phyloP scores from a whole-genome alignment of 2,113 vertebrate species.

The Coreoperca whiteheadi region DNA sequence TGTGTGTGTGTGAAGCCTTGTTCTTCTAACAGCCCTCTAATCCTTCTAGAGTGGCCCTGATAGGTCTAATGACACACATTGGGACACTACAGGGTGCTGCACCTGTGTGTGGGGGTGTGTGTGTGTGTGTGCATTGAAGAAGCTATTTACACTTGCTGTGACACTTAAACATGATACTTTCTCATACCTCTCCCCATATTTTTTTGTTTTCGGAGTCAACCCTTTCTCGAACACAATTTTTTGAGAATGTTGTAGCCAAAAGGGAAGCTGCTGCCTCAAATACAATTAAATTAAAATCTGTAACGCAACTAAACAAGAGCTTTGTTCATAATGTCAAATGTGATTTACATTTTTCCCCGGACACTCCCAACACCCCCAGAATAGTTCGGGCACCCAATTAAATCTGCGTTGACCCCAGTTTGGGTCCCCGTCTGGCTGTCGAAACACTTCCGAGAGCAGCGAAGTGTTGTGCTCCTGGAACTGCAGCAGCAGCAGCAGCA shows the following conservation, averaged over 20 bases:
- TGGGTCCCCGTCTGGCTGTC: constrained; percentile 37
- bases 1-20: constrained; percentile 57
- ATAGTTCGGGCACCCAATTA: constrained; percentile 43
- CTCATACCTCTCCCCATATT: constrained; percentile 3
- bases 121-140: constrained; percentile 20
- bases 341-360: background rate
- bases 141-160: constrained; percentile 60
- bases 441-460: constrained; percentile 44
- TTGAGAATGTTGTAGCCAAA: background rate
- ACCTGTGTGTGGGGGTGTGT: constrained; percentile 65
- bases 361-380: constrained; percentile 2
- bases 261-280: background rate
- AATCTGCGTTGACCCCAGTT: constrained; percentile 34
- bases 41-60: constrained; percentile 82
- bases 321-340: constrained; percentile 4
- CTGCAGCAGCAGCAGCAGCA: constrained; percentile 39
- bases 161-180: constrained; percentile 68
- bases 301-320: background rate
- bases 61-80: constrained; percentile 83
- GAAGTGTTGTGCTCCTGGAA: constrained; percentile 59
- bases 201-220: background rate
- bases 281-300: background rate
- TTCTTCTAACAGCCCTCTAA: constrained; percentile 80
- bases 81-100: constrained; percentile 72
- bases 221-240: background rate